These are phyloP conservation scores for Pteropus alecto DNA, from an alignment of 2,113 vertebrate genomes.

Conservation along the genomic window DNA sequence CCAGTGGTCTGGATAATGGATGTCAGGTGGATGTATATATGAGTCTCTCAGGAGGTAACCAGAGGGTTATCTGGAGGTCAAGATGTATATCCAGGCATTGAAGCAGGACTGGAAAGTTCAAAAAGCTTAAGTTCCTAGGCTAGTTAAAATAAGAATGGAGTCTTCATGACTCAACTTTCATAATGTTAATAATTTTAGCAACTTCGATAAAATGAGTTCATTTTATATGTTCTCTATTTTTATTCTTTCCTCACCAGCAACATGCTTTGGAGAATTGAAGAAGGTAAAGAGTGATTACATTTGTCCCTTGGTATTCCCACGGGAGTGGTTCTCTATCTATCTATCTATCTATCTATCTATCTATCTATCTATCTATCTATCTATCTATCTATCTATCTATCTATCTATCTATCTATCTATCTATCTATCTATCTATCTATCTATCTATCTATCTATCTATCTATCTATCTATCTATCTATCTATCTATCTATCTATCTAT, in stretches of 20 bases:
- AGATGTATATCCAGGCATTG: neutral
- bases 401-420: too few relatives aligned
- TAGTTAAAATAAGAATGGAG: neutral
- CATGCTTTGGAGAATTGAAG: neutral
- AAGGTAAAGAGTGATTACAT: neutral
- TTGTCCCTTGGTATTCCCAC: neutral
- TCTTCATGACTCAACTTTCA: neutral
- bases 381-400: too few relatives aligned
- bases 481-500: too few relatives aligned
- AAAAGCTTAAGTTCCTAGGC: neutral
- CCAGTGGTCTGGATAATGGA: neutral
- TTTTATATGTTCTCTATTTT: neutral
- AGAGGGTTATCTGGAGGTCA: neutral
- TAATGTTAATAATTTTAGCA: neutral
- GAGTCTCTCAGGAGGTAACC: neutral
- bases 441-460: too few relatives aligned
- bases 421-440: too few relatives aligned
- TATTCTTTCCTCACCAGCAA: neutral
- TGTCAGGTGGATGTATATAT: neutral
- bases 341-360: too few relatives aligned
- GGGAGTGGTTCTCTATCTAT: neutral
- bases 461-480: too few relatives aligned
- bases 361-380: too few relatives aligned
- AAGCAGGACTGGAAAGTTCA: neutral
- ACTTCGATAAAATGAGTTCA: neutral